These are phyloP conservation scores for Semotilus atromaculatus DNA, from an alignment of 2,797 vertebrate genomes.

Conservation along the genomic window DNA sequence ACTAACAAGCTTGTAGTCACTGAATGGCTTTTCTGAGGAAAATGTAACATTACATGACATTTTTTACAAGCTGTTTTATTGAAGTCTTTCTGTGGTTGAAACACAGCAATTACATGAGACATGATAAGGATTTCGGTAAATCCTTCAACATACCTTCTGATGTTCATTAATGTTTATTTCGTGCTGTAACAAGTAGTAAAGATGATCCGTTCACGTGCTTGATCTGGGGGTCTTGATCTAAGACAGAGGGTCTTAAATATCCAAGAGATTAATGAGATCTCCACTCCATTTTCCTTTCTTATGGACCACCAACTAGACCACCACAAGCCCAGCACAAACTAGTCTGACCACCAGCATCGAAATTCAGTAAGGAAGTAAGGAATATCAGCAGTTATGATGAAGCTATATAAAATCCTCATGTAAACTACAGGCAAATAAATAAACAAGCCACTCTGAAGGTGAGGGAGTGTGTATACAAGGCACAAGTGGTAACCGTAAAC, in stretches of 20 bases:
- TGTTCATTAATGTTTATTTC: neutral
- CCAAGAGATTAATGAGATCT: neutral
- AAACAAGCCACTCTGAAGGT: neutral
- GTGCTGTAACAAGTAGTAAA: neutral
- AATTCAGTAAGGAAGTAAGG: neutral
- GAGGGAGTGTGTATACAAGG: neutral
- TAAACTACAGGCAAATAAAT: conserved; percentile 21
- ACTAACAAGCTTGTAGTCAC: neutral
- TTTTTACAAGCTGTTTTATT: neutral
- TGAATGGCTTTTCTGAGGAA: neutral
- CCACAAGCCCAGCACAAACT: neutral
- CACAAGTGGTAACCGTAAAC: conserved; percentile 56
- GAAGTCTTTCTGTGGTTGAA: neutral
- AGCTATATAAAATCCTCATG: neutral
- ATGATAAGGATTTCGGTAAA: neutral
- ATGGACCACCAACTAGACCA: neutral
- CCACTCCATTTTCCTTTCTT: neutral
- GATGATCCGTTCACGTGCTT: neutral
- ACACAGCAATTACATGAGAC: neutral
- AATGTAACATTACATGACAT: neutral
- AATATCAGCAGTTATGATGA: neutral
- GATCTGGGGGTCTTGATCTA: too few relatives aligned
- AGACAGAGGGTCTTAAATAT: neutral
- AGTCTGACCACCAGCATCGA: neutral
- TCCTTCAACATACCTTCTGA: neutral